Evolutionary conservation across 2,797 vertebrate species (phyloP), one percentile per base, ranked within the genome.

Genomic region (Novumbra hubbsi): DNA sequence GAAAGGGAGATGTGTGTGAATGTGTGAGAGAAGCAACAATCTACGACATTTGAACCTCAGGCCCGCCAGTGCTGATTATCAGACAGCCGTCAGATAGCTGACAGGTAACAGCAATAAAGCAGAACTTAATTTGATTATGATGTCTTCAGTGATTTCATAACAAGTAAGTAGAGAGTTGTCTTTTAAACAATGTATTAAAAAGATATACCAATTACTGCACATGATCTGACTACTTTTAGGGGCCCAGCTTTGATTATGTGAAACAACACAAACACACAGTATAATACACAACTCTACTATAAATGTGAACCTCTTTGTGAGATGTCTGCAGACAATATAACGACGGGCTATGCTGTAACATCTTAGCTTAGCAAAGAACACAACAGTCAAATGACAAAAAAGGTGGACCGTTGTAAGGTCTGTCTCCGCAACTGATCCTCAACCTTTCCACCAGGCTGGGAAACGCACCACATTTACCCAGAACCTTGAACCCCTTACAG

Each of bases 51-150:
- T 38, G 70, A 76, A 76, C 72, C 57, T 34, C 63, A 55, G 65
- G 41, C 70, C 65, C 34, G 24, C 16, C 32, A 45, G 68, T 77
- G 78, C 65, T 24, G 85, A 85, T 89, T 83, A 87, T 83, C 78
- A 82, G 84, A 63, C 77, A 80, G 81, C 73, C 70, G 76, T 81
- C 77, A 84, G 82, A 87, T 86, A 75, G 63, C 73, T 69, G 73
- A 76, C 68, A 78, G 78, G 79, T 76, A 71, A 78, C 78, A 63
- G 78, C 66, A 68, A 4, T 0, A 76, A 73, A 86, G 78, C 78
- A 68, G 75, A 87, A 75, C 87, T 83, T 91, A 90, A 92, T 90
- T 84, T 88, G 86, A 93, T 92, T 88, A 91, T 81, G 75, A 79
- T 65, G 78, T 88, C 90, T 85, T 79, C 38, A 9, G 82, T 88